Evolutionary conservation across 2,888 invertebrate species (phyloP), one percentile per base, ranked within the genome.

Genomic region (Aromia moschata): DNA sequence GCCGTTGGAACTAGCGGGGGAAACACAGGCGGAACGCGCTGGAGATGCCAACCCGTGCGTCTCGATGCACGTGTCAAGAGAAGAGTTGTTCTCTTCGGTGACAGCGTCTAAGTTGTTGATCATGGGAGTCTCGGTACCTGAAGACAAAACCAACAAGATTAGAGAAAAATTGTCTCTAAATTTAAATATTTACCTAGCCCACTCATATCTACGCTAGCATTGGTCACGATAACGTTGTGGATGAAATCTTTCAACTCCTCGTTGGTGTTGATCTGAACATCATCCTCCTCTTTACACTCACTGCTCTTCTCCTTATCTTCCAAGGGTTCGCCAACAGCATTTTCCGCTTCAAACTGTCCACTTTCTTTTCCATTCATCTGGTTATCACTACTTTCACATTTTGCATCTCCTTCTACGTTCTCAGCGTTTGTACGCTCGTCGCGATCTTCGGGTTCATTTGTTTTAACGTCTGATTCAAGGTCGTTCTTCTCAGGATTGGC

Each of bases 1-100:
- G 0, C 95, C 94, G 77, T 94, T 93, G n/a, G 93, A 94, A 72
- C 93, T 93, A 9, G 92, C 93, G 0, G 94, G 94, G 0, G 94
- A 94, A 2, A 90, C 90, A 71, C 94, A 92, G 30, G 86, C 85
- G 0, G 72, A 82, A 70, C 70, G 76, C 0, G 82, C 73, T 18
- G 80, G 77, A 61, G 81, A 77, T 10, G 76, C 75, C 60, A 80
- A 68, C 2, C 81, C 81, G 55, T 82, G 82, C 0, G 77, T 74
- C 64, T 79, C 80, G 40, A 82, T 81, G 20, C 84, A 82, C 2
- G 78, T 77, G 58, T 78, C 80, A 46, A 78, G 62, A 1, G 77
- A 75, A 0, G 75, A 74, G 58, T 74, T 76, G 0, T 84, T 84
- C 67, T 89, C 88, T 64, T 90, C 89, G 2, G 84, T 81, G 0